Evolutionary conservation across 1,140 invertebrate genomes (phyloP).

Genomic region (Dolichoris vasculosae): DNA sequence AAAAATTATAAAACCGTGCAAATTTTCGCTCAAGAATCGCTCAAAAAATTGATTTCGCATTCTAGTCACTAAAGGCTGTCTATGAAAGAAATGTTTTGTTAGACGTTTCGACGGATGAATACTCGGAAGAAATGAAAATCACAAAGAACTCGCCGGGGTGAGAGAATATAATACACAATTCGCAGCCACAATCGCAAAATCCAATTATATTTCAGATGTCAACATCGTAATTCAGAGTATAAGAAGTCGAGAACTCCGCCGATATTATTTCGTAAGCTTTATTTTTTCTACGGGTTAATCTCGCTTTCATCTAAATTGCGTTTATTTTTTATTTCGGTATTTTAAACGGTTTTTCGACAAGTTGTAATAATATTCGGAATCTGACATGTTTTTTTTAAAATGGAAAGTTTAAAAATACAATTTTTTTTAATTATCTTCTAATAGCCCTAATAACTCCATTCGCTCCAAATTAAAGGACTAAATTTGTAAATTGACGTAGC

Average conservation of each 20-base stretch:
- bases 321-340: not conserved
- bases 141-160: not conserved
- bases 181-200: not conserved
- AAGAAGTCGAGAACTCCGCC: not conserved
- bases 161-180: not conserved
- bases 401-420: too few relatives aligned
- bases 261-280: not conserved
- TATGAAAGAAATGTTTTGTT: too few relatives aligned
- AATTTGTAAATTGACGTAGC: too few relatives aligned
- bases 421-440: too few relatives aligned
- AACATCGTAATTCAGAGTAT: not conserved
- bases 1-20: not conserved
- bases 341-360: not conserved
- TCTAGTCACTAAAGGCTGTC: too few relatives aligned
- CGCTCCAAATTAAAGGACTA: too few relatives aligned
- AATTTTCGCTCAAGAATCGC: not conserved
- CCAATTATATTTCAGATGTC: not conserved
- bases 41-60: not conserved
- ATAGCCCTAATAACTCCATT: too few relatives aligned
- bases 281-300: not conserved
- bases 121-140: not conserved
- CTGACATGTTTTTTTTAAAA: not conserved
- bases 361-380: not conserved
- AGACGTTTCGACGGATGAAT: not conserved
- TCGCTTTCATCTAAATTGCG: slow-evolving; percentile 26